phyloP scores from a whole-genome alignment of 2,888 invertebrate genomes.

The Sarcophaga variegata region DNA sequence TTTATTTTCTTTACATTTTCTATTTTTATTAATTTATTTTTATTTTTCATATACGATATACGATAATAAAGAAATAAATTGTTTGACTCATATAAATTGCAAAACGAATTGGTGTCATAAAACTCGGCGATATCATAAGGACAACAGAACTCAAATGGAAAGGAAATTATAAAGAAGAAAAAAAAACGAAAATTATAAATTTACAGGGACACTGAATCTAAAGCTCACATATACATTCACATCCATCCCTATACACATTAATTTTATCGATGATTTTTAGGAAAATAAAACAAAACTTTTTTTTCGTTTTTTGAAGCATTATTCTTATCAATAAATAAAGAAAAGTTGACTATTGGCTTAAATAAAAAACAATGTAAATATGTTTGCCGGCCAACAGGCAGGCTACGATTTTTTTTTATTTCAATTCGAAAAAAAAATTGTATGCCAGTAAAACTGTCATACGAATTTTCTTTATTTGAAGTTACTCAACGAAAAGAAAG shows the following conservation, averaged over 20 bases:
- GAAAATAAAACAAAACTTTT: neutral
- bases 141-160: neutral
- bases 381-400: neutral
- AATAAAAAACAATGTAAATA: slow-evolving; percentile 25
- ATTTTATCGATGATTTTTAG: neutral
- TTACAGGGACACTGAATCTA: slow-evolving; percentile 62
- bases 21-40: slow-evolving; percentile 19
- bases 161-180: slow-evolving; percentile 13
- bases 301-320: slow-evolving; percentile 12
- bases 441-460: slow-evolving; percentile 47
- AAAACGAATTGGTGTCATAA: slow-evolving; percentile 74
- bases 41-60: neutral
- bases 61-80: slow-evolving; percentile 63
- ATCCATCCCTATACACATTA: neutral
- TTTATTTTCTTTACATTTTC: neutral
- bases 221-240: neutral
- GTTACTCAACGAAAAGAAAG: slow-evolving; percentile 38
- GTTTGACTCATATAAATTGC: slow-evolving; percentile 74
- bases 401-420: neutral
- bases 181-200: slow-evolving; percentile 70
- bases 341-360: neutral
- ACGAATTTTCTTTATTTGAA: slow-evolving; percentile 51
- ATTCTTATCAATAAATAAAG: slow-evolving; percentile 56
- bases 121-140: slow-evolving; percentile 67
- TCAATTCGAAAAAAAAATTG: slow-evolving; percentile 66